These are phyloP conservation scores for Elephantulus edwardii DNA, from an alignment of 2,113 vertebrate species.

Conservation along the genomic window DNA sequence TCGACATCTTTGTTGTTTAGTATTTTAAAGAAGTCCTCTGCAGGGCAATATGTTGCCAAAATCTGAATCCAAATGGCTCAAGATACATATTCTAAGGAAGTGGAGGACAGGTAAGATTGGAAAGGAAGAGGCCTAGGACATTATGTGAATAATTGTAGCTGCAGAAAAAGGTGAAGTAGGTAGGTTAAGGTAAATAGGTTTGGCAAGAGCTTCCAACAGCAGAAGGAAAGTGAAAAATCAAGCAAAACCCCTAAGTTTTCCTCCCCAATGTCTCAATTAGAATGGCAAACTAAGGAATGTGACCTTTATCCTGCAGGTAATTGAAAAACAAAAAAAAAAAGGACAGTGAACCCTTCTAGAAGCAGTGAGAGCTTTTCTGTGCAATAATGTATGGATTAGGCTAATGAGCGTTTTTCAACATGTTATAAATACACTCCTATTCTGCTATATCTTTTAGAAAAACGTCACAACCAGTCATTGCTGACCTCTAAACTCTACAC, in stretches of 20 bases:
- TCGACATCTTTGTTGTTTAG: no score
- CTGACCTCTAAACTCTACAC: no score
- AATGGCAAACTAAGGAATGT: background rate
- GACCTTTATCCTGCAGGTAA: background rate
- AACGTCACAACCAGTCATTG: background rate
- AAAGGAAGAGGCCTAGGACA: no score
- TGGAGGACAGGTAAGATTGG: no score
- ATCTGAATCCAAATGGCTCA: background rate
- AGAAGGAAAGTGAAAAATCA: background rate
- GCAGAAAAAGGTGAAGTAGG: background rate
- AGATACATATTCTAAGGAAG: accelerated
- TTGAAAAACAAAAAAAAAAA: no score
- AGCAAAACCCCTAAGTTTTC: background rate
- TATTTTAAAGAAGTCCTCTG: no score
- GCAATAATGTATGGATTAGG: no score
- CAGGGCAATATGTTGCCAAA: background rate
- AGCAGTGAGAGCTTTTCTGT: background rate
- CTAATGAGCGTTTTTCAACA: background rate
- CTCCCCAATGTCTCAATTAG: background rate
- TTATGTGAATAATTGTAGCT: background rate
- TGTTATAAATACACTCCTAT: no score
- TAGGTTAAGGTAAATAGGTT: no score
- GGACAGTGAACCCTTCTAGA: no score
- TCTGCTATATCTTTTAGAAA: no score
- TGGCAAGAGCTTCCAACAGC: background rate